Evolutionary conservation across 2,113 vertebrate species (phyloP).

Genomic region (Chascanopsetta lugubris): DNA sequence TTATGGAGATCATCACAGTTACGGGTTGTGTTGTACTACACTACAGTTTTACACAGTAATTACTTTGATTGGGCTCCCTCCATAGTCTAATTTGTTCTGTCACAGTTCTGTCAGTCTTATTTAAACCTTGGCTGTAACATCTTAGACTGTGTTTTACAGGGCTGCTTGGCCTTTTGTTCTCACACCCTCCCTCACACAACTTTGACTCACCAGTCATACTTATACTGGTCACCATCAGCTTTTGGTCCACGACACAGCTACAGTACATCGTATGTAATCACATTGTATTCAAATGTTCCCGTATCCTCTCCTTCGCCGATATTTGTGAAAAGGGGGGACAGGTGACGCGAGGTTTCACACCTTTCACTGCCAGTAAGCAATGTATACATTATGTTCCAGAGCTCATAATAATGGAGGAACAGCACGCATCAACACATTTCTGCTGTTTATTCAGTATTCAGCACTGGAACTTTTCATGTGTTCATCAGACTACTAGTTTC

Average conservation of each 20-base stretch:
- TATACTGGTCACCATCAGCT: neutral
- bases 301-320: neutral
- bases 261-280: neutral
- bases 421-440: neutral
- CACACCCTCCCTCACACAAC: neutral
- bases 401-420: neutral
- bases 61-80: neutral
- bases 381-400: constrained; percentile 1
- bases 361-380: constrained; percentile 15
- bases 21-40: no score
- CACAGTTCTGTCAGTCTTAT: neutral
- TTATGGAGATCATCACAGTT: no score
- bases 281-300: neutral
- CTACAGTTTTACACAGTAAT: neutral
- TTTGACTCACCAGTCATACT: neutral
- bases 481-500: neutral
- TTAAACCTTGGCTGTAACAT: neutral
- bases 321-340: neutral
- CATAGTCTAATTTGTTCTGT: neutral
- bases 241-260: neutral
- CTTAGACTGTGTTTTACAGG: neutral
- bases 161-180: neutral
- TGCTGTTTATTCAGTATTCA: neutral
- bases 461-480: neutral
- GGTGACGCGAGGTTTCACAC: neutral